phyloP scores from a whole-genome alignment of 2,113 vertebrate species.

The Seriola quinqueradiata region DNA sequence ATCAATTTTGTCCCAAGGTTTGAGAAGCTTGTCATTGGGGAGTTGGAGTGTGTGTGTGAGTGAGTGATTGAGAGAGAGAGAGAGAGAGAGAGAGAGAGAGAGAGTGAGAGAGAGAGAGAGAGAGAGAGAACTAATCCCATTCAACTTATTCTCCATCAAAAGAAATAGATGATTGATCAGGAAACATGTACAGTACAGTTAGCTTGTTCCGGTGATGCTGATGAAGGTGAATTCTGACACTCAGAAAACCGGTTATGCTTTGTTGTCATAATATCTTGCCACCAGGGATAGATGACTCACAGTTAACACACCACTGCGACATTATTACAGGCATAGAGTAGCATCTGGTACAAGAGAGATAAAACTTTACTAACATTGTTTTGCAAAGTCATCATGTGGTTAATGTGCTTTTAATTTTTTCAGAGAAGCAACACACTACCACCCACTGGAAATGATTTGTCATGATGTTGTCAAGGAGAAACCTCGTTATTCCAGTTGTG shows the following conservation, averaged over 20 bases:
- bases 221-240: conserved; percentile 43
- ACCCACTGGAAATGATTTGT: conserved; percentile 16
- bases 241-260: conserved; percentile 58
- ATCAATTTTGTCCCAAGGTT: conserved; percentile 9
- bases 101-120: background rate
- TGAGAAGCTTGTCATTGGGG: conserved; percentile 1
- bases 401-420: conserved; percentile 38
- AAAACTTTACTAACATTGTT: conserved; percentile 38
- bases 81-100: too few species aligned
- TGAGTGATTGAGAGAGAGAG: too few species aligned
- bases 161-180: conserved; percentile 35
- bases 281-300: conserved; percentile 62
- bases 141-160: background rate
- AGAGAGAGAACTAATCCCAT: background rate
- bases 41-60: background rate
- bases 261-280: conserved; percentile 69
- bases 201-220: conserved; percentile 44
- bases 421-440: conserved; percentile 7
- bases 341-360: conserved; percentile 49
- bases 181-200: conserved; percentile 3
- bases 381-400: conserved; percentile 54
- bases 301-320: conserved; percentile 26
- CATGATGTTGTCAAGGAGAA: background rate
- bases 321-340: conserved; percentile 44
- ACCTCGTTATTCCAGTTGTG: background rate